These are phyloP conservation scores for Amblyopsis rosae DNA, from an alignment of 2,113 vertebrate species.

Conservation along the genomic window DNA sequence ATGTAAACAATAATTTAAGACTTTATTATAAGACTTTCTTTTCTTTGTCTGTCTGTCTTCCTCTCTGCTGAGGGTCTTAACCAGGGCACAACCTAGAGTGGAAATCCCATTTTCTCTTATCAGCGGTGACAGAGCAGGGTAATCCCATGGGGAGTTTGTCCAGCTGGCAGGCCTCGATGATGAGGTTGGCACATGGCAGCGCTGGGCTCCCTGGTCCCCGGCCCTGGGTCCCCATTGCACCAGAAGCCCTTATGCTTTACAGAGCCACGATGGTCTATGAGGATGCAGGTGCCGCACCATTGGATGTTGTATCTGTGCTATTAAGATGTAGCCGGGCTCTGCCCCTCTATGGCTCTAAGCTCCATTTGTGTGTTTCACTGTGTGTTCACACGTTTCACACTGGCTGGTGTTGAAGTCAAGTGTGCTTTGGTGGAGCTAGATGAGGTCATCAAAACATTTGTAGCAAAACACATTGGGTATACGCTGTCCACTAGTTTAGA, in stretches of 20 bases:
- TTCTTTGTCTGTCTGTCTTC: background rate
- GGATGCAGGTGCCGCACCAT: conserved; percentile 8
- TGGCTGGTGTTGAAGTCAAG: too few relatives aligned
- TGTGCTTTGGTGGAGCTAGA: too few relatives aligned
- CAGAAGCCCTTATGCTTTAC: conserved; percentile 39
- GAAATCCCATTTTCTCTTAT: conserved; percentile 77
- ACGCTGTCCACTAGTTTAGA: too few relatives aligned
- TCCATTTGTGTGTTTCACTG: too few relatives aligned
- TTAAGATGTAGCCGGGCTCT: background rate
- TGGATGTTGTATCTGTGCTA: background rate
- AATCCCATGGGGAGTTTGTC: conserved; percentile 56
- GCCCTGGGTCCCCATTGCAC: conserved; percentile 21
- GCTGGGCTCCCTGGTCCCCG: conserved; percentile 29
- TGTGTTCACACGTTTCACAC: too few relatives aligned
- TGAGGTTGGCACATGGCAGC: conserved; percentile 33
- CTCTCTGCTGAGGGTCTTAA: conserved; percentile 40
- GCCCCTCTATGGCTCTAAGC: too few relatives aligned
- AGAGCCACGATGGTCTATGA: conserved; percentile 37
- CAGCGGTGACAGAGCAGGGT: conserved; percentile 58
- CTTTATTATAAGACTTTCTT: too few relatives aligned
- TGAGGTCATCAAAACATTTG: too few relatives aligned
- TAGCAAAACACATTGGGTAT: too few relatives aligned
- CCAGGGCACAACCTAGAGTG: conserved; percentile 41
- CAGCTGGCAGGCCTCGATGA: conserved; percentile 65
- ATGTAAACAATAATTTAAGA: too few relatives aligned